These are phyloP conservation scores for Colletes collaris DNA, from an alignment of 2,888 invertebrate genomes.

Conservation along the genomic window DNA sequence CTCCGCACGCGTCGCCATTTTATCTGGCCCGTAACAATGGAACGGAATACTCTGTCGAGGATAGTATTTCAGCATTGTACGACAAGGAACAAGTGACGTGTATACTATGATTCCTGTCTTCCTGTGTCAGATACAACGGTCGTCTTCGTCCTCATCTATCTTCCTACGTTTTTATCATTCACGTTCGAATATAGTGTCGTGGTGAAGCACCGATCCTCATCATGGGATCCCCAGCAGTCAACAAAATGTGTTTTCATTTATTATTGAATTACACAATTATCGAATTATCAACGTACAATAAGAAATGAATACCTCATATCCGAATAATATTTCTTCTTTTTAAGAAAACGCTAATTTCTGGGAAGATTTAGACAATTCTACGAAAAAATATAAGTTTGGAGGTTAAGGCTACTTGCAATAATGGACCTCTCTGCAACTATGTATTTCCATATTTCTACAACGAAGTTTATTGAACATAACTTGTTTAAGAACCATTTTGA, in stretches of 20 bases:
- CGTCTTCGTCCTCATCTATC: conserved; percentile 29
- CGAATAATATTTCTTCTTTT: neutral
- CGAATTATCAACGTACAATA: neutral
- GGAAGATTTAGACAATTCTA: too few species aligned
- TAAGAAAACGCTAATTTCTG: too few species aligned
- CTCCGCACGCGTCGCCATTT: conserved; percentile 18
- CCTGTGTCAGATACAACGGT: conserved; percentile 22
- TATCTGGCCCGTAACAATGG: conserved; percentile 35
- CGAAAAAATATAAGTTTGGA: too few species aligned
- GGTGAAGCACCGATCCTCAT: too few species aligned
- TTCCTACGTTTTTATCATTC: conserved; percentile 19
- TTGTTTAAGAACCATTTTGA: too few species aligned
- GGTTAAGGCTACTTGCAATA: too few species aligned
- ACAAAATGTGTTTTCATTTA: neutral
- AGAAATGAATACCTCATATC: too few species aligned
- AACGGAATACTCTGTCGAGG: conserved; percentile 25
- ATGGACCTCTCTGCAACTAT: too few species aligned
- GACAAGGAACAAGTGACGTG: conserved; percentile 26
- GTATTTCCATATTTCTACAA: too few species aligned
- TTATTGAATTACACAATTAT: neutral
- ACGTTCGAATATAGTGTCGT: neutral
- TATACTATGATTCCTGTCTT: conserved; percentile 35
- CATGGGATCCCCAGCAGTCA: neutral
- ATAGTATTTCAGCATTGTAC: conserved; percentile 41
- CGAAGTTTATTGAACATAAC: too few species aligned